phyloP scores from a whole-genome alignment of 2,113 vertebrate species.

The Perca schrenkii region DNA sequence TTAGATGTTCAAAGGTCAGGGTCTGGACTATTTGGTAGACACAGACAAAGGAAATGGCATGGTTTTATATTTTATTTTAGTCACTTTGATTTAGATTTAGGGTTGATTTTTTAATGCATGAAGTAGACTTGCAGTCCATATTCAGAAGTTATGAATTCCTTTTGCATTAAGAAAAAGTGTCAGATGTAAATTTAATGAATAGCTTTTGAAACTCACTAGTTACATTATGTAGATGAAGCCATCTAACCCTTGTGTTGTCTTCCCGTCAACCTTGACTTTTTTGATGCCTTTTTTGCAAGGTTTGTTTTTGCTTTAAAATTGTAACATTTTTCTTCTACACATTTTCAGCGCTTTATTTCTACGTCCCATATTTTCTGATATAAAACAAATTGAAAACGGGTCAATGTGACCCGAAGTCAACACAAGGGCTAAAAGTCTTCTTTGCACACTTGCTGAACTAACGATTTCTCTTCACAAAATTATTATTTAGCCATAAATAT shows the following conservation, averaged over 20 bases:
- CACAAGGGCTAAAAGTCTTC: not conserved
- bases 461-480: not conserved
- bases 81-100: not conserved
- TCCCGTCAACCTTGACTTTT: no score
- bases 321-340: no score
- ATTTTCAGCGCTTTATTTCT: no score
- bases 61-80: not conserved
- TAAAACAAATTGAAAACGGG: no score
- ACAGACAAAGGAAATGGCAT: not conserved
- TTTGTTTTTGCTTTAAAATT: no score
- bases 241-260: not conserved
- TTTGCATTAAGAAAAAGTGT: constrained; percentile 9
- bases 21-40: constrained; percentile 8
- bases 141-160: not conserved
- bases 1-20: constrained; percentile 27
- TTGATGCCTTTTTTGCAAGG: no score
- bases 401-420: no score
- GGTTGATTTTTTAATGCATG: not conserved
- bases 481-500: constrained; percentile 21
- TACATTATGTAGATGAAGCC: constrained; percentile 7
- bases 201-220: constrained; percentile 31
- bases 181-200: constrained; percentile 46
- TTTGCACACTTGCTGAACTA: constrained; percentile 16
- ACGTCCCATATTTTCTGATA: no score
- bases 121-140: not conserved